A percentile compares a stretch with the other conserved stretches of the same genome.
These are phyloP conservation scores for Fopius arisanus DNA, from an alignment of 1,140 invertebrate genomes.

Conservation along the genomic window DNA sequence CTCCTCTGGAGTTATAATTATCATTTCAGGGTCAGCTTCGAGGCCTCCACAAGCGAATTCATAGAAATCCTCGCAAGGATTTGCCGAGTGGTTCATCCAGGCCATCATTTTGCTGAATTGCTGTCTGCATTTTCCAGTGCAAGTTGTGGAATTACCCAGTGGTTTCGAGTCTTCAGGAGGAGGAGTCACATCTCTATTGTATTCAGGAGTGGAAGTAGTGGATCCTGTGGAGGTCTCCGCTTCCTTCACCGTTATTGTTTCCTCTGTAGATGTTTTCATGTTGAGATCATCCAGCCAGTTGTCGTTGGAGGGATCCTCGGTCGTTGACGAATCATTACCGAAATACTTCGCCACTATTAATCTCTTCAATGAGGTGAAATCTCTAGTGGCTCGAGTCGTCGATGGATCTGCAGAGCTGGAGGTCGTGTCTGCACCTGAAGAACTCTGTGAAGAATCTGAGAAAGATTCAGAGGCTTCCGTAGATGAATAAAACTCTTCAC, in stretches of 20 bases:
- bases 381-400: not conserved
- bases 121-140: slow-evolving; percentile 45
- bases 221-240: not conserved
- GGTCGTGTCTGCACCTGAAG: not conserved
- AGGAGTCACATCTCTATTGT: not conserved
- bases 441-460: not conserved
- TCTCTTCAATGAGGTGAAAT: slow-evolving; percentile 20
- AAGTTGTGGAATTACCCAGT: slow-evolving; percentile 17
- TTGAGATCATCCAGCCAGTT: slow-evolving; percentile 22
- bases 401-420: no score
- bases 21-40: slow-evolving; percentile 38
- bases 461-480: not conserved
- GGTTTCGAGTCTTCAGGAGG: not conserved
- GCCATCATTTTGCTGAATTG: slow-evolving; percentile 55
- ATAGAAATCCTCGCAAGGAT: slow-evolving; percentile 76
- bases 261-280: not conserved
- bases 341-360: slow-evolving; percentile 24
- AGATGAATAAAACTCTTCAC: no score
- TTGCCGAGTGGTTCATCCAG: slow-evolving; percentile 64
- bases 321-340: slow-evolving; percentile 23
- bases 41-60: slow-evolving; percentile 68
- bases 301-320: not conserved
- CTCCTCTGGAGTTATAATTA: slow-evolving; percentile 32
- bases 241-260: not conserved
- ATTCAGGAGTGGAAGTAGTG: not conserved